These are phyloP conservation scores for Thalpophila matura DNA, from an alignment of 2,888 invertebrate genomes.

Conservation along the genomic window DNA sequence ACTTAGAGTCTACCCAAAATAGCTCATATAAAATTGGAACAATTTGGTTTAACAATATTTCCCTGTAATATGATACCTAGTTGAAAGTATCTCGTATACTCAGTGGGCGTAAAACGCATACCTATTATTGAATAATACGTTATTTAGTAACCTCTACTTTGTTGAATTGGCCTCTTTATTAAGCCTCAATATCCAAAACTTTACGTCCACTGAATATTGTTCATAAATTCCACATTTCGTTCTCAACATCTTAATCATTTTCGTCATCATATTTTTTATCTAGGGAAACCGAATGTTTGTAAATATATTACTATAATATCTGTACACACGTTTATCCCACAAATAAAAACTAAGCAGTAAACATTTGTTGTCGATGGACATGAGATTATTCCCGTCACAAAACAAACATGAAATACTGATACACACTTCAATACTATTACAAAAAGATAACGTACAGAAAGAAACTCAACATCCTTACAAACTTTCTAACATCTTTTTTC, in stretches of 20 bases:
- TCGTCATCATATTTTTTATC: slow-evolving; percentile 22
- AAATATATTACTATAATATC: slow-evolving; percentile 13
- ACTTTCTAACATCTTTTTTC: slow-evolving; percentile 27
- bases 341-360: slow-evolving; percentile 32
- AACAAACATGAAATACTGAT: slow-evolving; percentile 57
- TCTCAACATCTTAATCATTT: slow-evolving; percentile 23
- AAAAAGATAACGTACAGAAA: slow-evolving; percentile 28
- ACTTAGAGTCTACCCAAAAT: slow-evolving; percentile 50
- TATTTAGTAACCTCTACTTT: slow-evolving; percentile 2
- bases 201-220: slow-evolving; percentile 35
- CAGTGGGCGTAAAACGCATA: slow-evolving; percentile 32
- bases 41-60: slow-evolving; percentile 50
- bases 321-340: slow-evolving; percentile 15
- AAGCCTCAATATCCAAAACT: slow-evolving; percentile 1
- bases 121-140: slow-evolving; percentile 6
- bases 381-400: slow-evolving; percentile 43
- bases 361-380: slow-evolving; percentile 25
- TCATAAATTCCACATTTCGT: slow-evolving; percentile 34
- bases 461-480: slow-evolving; percentile 29
- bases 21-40: slow-evolving; percentile 29
- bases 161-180: slow-evolving; percentile 23
- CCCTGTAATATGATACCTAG: slow-evolving; percentile 60
- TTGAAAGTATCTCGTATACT: slow-evolving; percentile 49
- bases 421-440: slow-evolving; percentile 43
- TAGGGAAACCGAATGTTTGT: slow-evolving; percentile 9